Conservation (phyloP, 2,113 vertebrate species). For the Catharus fuscescens region DNA sequence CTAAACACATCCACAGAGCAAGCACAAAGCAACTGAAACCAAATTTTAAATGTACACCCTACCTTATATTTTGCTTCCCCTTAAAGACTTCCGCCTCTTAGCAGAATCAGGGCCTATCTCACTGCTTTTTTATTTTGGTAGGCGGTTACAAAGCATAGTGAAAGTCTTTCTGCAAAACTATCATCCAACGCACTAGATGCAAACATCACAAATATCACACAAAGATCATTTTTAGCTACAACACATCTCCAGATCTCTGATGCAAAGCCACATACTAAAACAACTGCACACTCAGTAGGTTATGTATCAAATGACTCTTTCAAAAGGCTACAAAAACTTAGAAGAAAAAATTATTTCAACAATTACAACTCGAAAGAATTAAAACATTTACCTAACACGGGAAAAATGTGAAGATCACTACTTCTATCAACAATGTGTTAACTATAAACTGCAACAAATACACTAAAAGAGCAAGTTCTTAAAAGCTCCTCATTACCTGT, state of each 20-base stretch:
- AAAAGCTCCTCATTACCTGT: not conserved
- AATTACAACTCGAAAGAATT: not conserved
- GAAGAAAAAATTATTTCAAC: not conserved
- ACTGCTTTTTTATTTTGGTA: conserved; percentile 6
- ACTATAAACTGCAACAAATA: not conserved
- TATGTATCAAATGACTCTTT: not conserved
- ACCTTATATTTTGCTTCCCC: not conserved
- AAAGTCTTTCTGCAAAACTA: conserved; percentile 18
- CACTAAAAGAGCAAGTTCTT: not conserved
- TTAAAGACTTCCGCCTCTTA: conserved; percentile 11
- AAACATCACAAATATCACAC: not conserved
- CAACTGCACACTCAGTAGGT: not conserved
- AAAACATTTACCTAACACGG: not conserved
- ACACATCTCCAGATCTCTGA: not conserved
- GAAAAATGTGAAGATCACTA: not conserved
- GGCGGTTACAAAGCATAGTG: not conserved
- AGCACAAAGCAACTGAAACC: conserved; percentile 1
- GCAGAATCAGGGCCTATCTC: conserved; percentile 6
- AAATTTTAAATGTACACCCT: not conserved
- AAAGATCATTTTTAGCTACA: not conserved
- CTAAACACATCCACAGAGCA: not conserved
- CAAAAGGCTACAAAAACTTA: not conserved
- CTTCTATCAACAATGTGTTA: not conserved
- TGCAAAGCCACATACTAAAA: not conserved
- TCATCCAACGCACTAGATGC: not conserved